Percentiles rank a stretch among this genome's conserved stretches.
These are phyloP conservation scores for Eristalinus sepulchralis DNA, from an alignment of 2,888 invertebrate species.

Conservation along the genomic window DNA sequence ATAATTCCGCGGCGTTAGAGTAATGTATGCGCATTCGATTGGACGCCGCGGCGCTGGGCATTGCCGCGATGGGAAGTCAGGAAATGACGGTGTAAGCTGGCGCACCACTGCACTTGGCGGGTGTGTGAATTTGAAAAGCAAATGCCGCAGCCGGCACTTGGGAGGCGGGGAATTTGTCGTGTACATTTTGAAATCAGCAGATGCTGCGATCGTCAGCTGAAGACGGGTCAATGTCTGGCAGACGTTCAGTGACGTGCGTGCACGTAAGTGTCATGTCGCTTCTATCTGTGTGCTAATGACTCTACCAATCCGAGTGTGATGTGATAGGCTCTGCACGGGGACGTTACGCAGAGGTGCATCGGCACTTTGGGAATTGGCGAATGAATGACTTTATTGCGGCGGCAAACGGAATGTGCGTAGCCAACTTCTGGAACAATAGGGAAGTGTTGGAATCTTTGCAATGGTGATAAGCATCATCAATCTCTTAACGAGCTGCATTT, in stretches of 20 bases:
- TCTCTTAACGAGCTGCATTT: too few relatives aligned
- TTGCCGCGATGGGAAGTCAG: slow-evolving; percentile 49
- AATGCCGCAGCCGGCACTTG: slow-evolving; percentile 31
- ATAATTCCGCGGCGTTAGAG: slow-evolving; percentile 54
- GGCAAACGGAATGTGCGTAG: neutral
- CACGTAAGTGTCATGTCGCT: neutral
- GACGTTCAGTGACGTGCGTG: neutral
- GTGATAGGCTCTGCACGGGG: neutral
- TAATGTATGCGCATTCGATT: slow-evolving; percentile 68
- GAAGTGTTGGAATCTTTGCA: neutral
- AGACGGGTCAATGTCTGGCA: slow-evolving; percentile 20
- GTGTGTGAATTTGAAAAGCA: slow-evolving; percentile 65
- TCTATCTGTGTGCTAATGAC: neutral
- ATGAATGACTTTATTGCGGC: neutral
- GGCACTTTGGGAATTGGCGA: neutral
- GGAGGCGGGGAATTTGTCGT: slow-evolving; percentile 27
- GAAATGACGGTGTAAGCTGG: slow-evolving; percentile 35
- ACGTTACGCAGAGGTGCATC: neutral
- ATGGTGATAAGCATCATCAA: neutral
- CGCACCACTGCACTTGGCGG: slow-evolving; percentile 2
- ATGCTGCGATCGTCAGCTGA: neutral
- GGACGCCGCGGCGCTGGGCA: slow-evolving; percentile 9
- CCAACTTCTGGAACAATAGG: neutral
- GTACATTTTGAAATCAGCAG: neutral
- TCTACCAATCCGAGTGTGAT: neutral